Conservation (phyloP, 2,113 vertebrate species). For the Albula goreensis region DNA sequence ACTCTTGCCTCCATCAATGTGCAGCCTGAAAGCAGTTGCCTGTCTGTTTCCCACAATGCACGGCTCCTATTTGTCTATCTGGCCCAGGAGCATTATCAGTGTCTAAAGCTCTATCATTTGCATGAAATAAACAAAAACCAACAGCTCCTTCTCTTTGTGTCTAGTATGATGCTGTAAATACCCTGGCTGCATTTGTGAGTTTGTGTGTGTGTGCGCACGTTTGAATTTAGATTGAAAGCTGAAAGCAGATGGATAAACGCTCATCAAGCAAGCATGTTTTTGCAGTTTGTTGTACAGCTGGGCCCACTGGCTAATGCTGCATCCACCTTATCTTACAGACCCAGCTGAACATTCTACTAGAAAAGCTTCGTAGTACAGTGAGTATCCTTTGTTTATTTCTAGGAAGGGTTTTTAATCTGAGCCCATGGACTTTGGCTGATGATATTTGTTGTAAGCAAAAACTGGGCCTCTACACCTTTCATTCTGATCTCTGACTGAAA, state of each 20-base stretch:
- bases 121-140: conserved; percentile 14
- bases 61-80: background rate
- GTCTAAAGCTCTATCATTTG: conserved; percentile 18
- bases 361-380: conserved; percentile 95
- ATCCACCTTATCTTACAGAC: conserved; percentile 73
- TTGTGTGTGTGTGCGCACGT: background rate
- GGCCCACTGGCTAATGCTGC: background rate
- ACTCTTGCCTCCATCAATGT: background rate
- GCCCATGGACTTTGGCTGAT: background rate
- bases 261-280: background rate
- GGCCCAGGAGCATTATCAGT: background rate
- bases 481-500: background rate
- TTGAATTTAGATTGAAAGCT: background rate
- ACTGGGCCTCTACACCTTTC: background rate
- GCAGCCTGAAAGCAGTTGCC: conserved; percentile 30
- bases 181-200: background rate
- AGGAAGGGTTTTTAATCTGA: background rate
- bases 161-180: background rate
- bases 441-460: background rate
- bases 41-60: conserved; percentile 21
- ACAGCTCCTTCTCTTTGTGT: background rate
- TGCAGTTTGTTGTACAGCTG: background rate
- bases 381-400: conserved; percentile 54
- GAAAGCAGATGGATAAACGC: background rate
- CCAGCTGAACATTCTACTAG: conserved; percentile 92